These are phyloP conservation scores for Eristalinus aeneus DNA, from an alignment of 2,888 invertebrate genomes.

Conservation along the genomic window DNA sequence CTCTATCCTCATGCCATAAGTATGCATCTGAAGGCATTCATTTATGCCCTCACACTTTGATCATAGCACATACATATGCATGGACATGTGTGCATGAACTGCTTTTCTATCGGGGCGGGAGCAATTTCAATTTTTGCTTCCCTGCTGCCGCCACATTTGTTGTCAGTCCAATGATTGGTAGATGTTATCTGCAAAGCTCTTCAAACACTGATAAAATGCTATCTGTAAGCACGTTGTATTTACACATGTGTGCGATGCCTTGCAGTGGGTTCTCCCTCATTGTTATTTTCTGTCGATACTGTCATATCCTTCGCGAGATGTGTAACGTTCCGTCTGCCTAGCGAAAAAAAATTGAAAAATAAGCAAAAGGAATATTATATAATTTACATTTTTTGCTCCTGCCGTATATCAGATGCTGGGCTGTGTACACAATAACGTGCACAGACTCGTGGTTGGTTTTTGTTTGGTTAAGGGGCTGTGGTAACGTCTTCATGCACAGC, in stretches of 20 bases:
- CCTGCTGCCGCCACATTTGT: constrained; percentile 57
- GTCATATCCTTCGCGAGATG: constrained; percentile 27
- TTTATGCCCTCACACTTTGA: not conserved
- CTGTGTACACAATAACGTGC: not conserved
- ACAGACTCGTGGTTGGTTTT: not conserved
- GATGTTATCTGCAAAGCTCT: constrained; percentile 56
- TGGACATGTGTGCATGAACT: constrained; percentile 11
- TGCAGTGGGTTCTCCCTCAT: constrained; percentile 42
- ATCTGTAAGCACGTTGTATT: constrained; percentile 59
- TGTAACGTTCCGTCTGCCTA: constrained; percentile 37
- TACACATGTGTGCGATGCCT: constrained; percentile 33
- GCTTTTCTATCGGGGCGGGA: not conserved
- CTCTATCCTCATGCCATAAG: not conserved
- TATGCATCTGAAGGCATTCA: not conserved
- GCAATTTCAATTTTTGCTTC: constrained; percentile 47
- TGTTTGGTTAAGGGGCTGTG: too few species aligned
- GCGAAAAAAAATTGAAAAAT: not conserved
- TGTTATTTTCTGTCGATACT: constrained; percentile 39
- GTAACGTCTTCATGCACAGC: not conserved
- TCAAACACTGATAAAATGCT: constrained; percentile 62
- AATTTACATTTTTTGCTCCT: constrained; percentile 38
- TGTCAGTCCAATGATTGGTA: constrained; percentile 6
- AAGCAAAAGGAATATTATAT: constrained; percentile 30
- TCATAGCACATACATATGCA: constrained; percentile 14
- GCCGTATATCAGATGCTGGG: not conserved